Evolutionary conservation across 1,140 invertebrate species (phyloP), one percentile per base, ranked within the genome.

Genomic region (Diorhabda sublineata): DNA sequence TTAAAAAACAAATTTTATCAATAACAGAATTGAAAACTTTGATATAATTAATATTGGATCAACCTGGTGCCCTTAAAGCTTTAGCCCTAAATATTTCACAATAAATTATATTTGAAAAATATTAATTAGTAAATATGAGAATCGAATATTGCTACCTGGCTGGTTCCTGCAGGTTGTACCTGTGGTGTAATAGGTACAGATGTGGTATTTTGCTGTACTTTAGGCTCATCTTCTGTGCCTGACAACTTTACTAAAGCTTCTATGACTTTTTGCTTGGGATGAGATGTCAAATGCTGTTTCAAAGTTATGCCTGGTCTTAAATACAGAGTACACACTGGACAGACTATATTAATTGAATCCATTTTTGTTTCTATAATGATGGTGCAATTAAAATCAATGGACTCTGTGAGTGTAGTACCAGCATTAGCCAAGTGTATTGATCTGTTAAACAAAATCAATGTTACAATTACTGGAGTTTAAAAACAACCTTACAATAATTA

Each of bases 261-360:
- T 71, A 93, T 93, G 43, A 94, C 91, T 79, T 92, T 90, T 76
- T 93, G 91, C 79, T 93, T 93, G 42, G 92, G 91, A 84, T 93
- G 92, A 5, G 91, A 93, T 76, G 91, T 87, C 77, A 94, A 84
- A 81, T 93, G 92, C 69, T 86, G 86, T 75, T 91, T 88, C 68
- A 93, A 81, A 65, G 89, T 89, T 82, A 93, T 93, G 45, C 91
- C 92, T 81, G 90, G 90, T 70, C 91, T 87, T 61, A 93, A 83
- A 79, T 88, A 93, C 58, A 93, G 83, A 41, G 92, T 93, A 83
- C 92, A 93, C 60, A 93, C 91, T 42, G 92, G 92, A 82, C 92
- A 94, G 62, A 83, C 81, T 59, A 83, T 79, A 70, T 82, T 81
- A 64, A 78, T 79, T 6, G 65, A 62, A 63, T 76, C 71, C 76